Evolutionary conservation across 2,888 invertebrate species (phyloP), one percentile per base, ranked within the genome.

Genomic region (Caenorhabditis sp.): DNA sequence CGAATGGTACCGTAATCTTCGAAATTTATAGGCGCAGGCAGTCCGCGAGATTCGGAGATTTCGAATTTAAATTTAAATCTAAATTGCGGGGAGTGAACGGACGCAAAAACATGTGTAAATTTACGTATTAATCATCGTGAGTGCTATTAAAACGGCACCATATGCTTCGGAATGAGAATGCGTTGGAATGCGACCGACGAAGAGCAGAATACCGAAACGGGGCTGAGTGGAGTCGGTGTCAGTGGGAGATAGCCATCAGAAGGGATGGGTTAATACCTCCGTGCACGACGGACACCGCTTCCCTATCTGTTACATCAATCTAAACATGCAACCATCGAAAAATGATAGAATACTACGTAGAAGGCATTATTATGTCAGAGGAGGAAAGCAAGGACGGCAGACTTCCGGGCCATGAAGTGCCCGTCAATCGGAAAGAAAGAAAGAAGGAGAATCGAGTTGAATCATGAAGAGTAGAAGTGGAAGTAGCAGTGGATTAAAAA

Each of bases 271-370:
- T 68, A 68, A 68, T 68, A 68, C 68, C 58, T 59, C 24, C 30
- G 35, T 59, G 52, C 56, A 68, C 24, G 58, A 39, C 39, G 50
- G 58, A 59, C 68, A 59, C 68, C 68, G 68, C 52, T 41, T 41
- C 66, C 48, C 68, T 68, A 68, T 68, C 68, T 58, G 8, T 8
- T 17, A 52, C 50, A 68, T 68, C 68, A 68, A 68, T 68, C 68
- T 68, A 50, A 52, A 59, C 58, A 68, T 56, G 68, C 50, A 68
- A 48, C 65, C 63, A 43, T 43, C 24, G 52, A 41, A 59, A 59
- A 62, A 59, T 68, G 68, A 66, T 66, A 58, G 56, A 66, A 56
- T 39, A 66, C 66, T 48, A 27, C 22, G 6, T n/a, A n/a, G n/a
- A n/a, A n/a, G 39, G 50, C 32, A 35, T 39, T 58, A 43, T 66